phyloP scores from a whole-genome alignment of 2,797 vertebrate species.

The Clarias pachynema region DNA sequence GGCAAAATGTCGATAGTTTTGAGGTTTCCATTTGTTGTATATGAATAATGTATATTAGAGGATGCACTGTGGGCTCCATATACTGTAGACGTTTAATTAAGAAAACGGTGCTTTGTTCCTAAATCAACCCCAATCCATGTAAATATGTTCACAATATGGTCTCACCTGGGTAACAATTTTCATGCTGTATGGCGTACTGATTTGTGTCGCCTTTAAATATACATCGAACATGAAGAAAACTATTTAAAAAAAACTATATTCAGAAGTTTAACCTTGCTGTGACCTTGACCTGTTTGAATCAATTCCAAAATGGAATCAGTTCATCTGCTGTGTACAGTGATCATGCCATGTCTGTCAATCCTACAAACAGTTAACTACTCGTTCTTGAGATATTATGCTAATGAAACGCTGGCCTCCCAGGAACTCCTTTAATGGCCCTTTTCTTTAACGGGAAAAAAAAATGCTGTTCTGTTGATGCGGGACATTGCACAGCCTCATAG shows the following conservation, averaged over 20 bases:
- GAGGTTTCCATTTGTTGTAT: not conserved
- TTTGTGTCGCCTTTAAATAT: not conserved
- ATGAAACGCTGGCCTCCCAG: too few relatives aligned
- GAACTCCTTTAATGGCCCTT: too few relatives aligned
- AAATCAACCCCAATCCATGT: not conserved
- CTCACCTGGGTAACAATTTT: not conserved
- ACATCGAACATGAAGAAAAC: not conserved
- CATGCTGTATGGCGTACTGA: not conserved
- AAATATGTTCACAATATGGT: not conserved
- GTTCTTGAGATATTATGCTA: not conserved
- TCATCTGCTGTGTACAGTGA: not conserved
- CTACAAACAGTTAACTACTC: not conserved
- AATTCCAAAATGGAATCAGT: not conserved
- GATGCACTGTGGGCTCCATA: not conserved
- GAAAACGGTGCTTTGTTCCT: not conserved
- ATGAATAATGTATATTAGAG: not conserved
- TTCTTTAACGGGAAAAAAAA: too few relatives aligned
- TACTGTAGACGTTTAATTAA: too few relatives aligned
- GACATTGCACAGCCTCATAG: too few relatives aligned
- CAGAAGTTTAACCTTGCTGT: not conserved
- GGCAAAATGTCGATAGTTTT: not conserved
- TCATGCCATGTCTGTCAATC: too few relatives aligned
- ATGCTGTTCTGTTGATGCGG: too few relatives aligned
- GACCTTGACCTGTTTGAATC: not conserved
- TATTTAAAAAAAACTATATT: not conserved